Evolutionary conservation across 2,113 vertebrate genomes (phyloP), one percentile per base, ranked within the genome.

Genomic region (Misgurnus mizolepis): DNA sequence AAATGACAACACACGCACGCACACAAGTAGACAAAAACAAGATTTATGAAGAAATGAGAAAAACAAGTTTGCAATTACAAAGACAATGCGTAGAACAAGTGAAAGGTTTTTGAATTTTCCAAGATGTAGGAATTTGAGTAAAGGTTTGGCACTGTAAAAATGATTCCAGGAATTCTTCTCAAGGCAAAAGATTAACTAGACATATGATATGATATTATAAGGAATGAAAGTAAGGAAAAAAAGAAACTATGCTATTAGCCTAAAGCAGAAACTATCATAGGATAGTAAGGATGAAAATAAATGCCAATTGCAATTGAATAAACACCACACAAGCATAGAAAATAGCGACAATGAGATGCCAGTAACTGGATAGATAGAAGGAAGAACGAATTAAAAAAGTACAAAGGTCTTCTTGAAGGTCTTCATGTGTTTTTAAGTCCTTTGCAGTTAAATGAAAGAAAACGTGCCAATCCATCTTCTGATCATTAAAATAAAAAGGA

Each of bases 11-110:
- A 15, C 11, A 7, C 40, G 17, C 39, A 34, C 43, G 27, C 62
- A 80, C 47, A 58, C 61, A 67, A 27, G 65, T 6, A 72, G 55
- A 64, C 40, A 65, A 71, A 61, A 78, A 67, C 18, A 56, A 49
- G 14, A 61, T 58, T n/a, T 34, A 78, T 39, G 14, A 60, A 45
- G 7, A n/a, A 58, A 6, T 3, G 8, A 41, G 6, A 8, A 22
- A 7, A 14, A 0, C 22, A 22, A 65, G 27, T n/a, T 55, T 9
- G 5, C 2, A 10, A 39, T 40, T 7, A 34, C 34, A 18, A 67
- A 47, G 18, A 14, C 14, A 58, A 58, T n/a, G 3, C 6, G 7
- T 18, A 18, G 17, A 17, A 58, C n/a, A 58, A 67, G 17, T 7
- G 5, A 9, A 67, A 3, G 9, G 43, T 6, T 22, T 12, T 12